Evolutionary conservation across 2,888 invertebrate genomes (phyloP).

Genomic region (Therioaphis trifolii): DNA sequence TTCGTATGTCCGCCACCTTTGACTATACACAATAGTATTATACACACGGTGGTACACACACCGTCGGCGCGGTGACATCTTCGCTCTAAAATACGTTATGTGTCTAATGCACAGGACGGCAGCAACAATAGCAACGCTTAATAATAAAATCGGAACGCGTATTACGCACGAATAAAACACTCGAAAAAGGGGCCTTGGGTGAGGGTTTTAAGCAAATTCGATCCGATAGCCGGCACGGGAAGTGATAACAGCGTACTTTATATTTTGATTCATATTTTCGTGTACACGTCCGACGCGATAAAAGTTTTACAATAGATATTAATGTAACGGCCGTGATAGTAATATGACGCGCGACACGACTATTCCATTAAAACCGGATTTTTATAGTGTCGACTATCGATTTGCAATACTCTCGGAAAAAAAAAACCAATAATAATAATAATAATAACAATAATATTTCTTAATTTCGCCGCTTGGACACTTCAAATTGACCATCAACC

Average conservation of each 20-base stretch:
- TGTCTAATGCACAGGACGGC: neutral
- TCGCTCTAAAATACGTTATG: neutral
- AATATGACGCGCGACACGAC: too few species aligned
- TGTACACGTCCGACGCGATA: neutral
- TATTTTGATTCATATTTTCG: too few species aligned
- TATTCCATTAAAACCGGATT: too few species aligned
- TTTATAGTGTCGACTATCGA: too few species aligned
- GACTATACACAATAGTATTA: too few species aligned
- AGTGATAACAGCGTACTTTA: neutral
- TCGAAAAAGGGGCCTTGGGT: neutral
- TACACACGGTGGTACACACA: neutral
- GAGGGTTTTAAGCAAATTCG: neutral
- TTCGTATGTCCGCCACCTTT: neutral
- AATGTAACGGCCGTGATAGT: too few species aligned
- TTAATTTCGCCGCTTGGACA: too few species aligned
- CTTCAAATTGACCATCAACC: too few species aligned
- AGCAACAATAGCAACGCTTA: neutral
- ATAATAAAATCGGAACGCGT: too few species aligned
- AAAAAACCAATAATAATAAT: too few species aligned
- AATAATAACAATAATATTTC: too few species aligned
- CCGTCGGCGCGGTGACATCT: neutral
- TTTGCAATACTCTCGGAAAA: too few species aligned
- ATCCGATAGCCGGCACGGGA: neutral
- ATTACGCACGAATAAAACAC: neutral
- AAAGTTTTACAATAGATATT: neutral